Evolutionary conservation across 2,113 vertebrate genomes (phyloP), one percentile per base, ranked within the genome.

Genomic region (Chaenocephalus aceratus): DNA sequence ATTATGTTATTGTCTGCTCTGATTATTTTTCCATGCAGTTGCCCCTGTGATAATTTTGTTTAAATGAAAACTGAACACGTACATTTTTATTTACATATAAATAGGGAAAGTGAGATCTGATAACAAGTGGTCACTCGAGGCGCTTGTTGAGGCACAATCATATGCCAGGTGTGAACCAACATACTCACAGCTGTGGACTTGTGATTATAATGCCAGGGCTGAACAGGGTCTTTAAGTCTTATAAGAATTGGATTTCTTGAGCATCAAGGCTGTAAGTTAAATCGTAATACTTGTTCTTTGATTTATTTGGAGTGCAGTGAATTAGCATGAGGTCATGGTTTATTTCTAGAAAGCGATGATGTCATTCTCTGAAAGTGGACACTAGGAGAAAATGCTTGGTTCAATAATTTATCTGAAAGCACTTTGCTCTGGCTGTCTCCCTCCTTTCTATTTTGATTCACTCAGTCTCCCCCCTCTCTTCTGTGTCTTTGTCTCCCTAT

Each of bases 361-460:
- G 92, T 94, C 79, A 92, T 86, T 72, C 73, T 57, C 75, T 77
- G 52, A 90, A 89, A 91, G 76, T 90, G 77, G 91, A 91, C 89
- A 75, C 84, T 67, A 49, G 79, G 78, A 83, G 81, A 78, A 88
- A 91, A 88, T 80, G 77, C 63, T 60, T 54, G 10, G 70, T 82
- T 94, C 83, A 93, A 93, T 93, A 89, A 94, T 94, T 94, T 46
- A 94, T 91, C 79, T 88, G 41, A 93, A 91, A 94, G 91, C 92
- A 91, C 92, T 93, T 90, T 90, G 79, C 82, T 90, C 80, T 59
- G 57, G 60, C 75, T 66, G 57, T 67, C 77, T 86, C 65, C 44
- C 73, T 76, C 62, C 60, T 77, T 84, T 52, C 71, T 41, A 41
- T 41, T 79, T 90, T 86, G 46, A 86, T 85, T 87, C 56, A 54